Evolutionary conservation across 2,797 vertebrate genomes (phyloP), one percentile per base, ranked within the genome.

Genomic region (Fistularia tabacaria): DNA sequence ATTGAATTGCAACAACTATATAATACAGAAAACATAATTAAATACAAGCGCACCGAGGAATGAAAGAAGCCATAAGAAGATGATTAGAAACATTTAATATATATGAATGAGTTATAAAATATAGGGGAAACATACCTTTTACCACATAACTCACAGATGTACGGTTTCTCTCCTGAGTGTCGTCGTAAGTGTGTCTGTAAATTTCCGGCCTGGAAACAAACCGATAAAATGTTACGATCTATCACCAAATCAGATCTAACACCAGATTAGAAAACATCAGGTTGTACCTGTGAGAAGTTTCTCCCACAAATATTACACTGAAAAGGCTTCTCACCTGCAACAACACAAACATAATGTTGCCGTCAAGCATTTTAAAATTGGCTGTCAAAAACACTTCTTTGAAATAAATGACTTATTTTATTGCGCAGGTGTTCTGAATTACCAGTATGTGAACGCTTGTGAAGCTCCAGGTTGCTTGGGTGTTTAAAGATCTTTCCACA

Each of bases 301-400:
- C 94, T 98, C 66, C 96, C 94, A 88, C 97, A 99, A 73, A 98
- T 85, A 73, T 93, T 98, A 91, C 97, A 99, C 87, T 97, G 95
- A 88, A 98, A 99, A 69, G 97, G 97, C 86, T 97, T 98, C 88
- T 99, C 97, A 80, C 97, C 96, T 99, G 91, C 80, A 91, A 87
- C 49, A 90, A 46, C 74, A 73, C 57, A 65, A 37, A 66, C 52
- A 51, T 10, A 3, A 25, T 13, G 25, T 25, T 25, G 25, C 25
- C 5, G 25, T 5, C 25, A 25, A 3, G 25, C 25, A 25, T 25
- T 25, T 25, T 25, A 25, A 25, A 25, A 25, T 25, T 25, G 25
- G 25, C 5, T 25, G 25, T 25, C 25, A 25, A 25, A 25, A 25
- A 25, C 25, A 25, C 25, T 25, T 5, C 25, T 25, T 25, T 5